phyloP scores from a whole-genome alignment of 2,888 invertebrate genomes.

The Eilema sororculum region DNA sequence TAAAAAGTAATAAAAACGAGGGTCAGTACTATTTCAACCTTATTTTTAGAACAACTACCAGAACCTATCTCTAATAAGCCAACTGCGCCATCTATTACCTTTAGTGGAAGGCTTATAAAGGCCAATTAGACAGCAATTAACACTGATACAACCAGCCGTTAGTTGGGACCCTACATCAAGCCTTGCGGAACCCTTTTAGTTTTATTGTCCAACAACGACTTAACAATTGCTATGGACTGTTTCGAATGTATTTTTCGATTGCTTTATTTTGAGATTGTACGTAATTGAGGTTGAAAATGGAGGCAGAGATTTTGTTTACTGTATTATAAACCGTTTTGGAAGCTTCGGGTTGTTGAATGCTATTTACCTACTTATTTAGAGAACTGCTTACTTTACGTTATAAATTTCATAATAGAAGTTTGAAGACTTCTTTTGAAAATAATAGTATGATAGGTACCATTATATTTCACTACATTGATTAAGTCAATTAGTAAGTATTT shows the following conservation, averaged over 20 bases:
- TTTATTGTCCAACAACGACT: constrained; percentile 37
- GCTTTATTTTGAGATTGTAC: constrained; percentile 28
- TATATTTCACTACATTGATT: no score
- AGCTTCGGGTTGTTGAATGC: background rate
- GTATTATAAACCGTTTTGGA: background rate
- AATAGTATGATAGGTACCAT: no score
- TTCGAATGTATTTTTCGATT: constrained; percentile 38
- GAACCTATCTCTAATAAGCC: constrained; percentile 29
- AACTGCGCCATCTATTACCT: constrained; percentile 46
- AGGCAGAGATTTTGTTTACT: background rate
- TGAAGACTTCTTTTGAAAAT: background rate
- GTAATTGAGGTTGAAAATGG: constrained; percentile 23
- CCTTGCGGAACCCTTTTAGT: constrained; percentile 31
- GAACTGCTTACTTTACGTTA: background rate
- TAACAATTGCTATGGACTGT: constrained; percentile 27
- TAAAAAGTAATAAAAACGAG: background rate
- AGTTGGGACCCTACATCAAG: constrained; percentile 27
- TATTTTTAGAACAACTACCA: constrained; percentile 9
- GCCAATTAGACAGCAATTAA: constrained; percentile 51
- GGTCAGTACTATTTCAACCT: background rate
- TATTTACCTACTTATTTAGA: background rate
- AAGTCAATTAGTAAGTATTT: no score
- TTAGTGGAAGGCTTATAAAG: constrained; percentile 38
- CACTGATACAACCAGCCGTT: constrained; percentile 49
- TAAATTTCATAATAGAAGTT: background rate